These are phyloP conservation scores for Vollenhovia emeryi DNA, from an alignment of 1,140 invertebrate species.

Conservation along the genomic window DNA sequence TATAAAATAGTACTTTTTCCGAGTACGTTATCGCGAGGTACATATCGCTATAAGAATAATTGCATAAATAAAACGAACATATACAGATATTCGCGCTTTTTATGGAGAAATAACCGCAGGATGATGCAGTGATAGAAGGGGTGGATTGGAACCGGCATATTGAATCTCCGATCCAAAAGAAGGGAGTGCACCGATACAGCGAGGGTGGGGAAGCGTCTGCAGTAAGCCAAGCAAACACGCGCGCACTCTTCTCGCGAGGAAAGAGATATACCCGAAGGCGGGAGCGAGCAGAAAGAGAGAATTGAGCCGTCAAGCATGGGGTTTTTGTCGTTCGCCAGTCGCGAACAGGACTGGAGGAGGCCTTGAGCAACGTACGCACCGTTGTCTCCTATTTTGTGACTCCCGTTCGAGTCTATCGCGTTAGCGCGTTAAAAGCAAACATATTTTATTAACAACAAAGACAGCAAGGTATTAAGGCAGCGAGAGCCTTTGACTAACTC, in stretches of 20 bases:
- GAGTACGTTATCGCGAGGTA: neutral
- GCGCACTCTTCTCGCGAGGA: slow-evolving; percentile 15
- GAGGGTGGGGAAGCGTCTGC: slow-evolving; percentile 35
- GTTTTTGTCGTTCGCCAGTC: slow-evolving; percentile 45
- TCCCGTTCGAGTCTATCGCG: neutral
- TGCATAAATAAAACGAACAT: slow-evolving; percentile 19
- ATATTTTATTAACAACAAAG: neutral
- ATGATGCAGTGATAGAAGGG: neutral
- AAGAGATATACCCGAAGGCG: slow-evolving; percentile 28
- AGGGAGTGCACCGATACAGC: neutral
- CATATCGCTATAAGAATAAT: slow-evolving; percentile 28
- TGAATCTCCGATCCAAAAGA: slow-evolving; percentile 29
- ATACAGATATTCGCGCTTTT: neutral
- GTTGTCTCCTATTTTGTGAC: slow-evolving; percentile 23
- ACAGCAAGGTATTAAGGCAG: neutral
- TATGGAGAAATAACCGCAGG: neutral
- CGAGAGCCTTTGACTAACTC: neutral
- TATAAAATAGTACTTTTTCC: neutral
- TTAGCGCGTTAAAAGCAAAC: neutral
- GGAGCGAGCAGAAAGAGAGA: slow-evolving; percentile 54
- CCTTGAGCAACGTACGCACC: slow-evolving; percentile 4
- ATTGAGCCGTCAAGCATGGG: slow-evolving; percentile 29
- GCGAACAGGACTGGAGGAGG: neutral
- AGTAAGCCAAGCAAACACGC: neutral
- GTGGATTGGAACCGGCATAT: slow-evolving; percentile 14